Conservation (phyloP, 2,888 invertebrate species). For the Tetrapedia diversipes region DNA sequence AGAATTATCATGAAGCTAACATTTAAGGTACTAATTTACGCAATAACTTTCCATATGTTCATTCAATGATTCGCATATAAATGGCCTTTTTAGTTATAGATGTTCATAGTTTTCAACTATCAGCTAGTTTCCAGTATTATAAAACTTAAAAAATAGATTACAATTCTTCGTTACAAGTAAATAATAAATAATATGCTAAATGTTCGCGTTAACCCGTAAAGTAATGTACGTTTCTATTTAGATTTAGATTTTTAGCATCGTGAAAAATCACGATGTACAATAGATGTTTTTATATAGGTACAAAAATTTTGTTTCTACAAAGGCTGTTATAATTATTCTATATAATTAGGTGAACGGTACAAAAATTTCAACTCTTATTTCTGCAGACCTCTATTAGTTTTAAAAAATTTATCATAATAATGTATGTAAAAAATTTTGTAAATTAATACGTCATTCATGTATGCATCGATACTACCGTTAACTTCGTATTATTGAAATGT, state of each 20-base stretch:
- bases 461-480: conserved; percentile 53
- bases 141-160: conserved; percentile 19
- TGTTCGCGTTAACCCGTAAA: too few relatives aligned
- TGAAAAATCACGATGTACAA: not conserved
- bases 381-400: conserved; percentile 61
- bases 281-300: not conserved
- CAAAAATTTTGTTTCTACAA: not conserved
- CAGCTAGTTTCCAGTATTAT: conserved; percentile 1
- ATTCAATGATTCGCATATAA: conserved; percentile 19
- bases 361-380: conserved; percentile 23
- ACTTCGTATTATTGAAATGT: conserved; percentile 62
- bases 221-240: conserved; percentile 12
- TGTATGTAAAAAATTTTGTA: conserved; percentile 79
- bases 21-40: conserved; percentile 43
- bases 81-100: conserved; percentile 36
- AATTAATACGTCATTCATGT: conserved; percentile 71
- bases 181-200: conserved; percentile 4
- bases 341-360: not conserved
- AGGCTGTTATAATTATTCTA: not conserved
- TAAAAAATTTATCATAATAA: conserved; percentile 35
- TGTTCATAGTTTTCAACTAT: not conserved
- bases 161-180: not conserved
- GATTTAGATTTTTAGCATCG: not conserved
- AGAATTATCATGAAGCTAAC: conserved; percentile 13
- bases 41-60: conserved; percentile 7